phyloP scores from a whole-genome alignment of 2,888 invertebrate genomes.

The Craniophora ligustri region DNA sequence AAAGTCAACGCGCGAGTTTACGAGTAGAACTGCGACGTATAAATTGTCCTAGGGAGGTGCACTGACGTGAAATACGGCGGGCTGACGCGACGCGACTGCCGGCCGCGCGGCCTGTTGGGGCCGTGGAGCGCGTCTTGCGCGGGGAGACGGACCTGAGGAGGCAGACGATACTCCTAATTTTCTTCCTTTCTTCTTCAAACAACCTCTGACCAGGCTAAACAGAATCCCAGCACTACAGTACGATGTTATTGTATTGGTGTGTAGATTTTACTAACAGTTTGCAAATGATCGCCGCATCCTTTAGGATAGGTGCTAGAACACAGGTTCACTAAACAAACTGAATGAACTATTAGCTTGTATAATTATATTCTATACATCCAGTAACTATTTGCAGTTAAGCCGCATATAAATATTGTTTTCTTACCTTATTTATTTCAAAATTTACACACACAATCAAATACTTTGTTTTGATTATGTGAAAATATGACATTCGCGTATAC shows the following conservation, averaged over 20 bases:
- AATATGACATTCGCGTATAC: background rate
- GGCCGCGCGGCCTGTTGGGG: slow-evolving; percentile 1
- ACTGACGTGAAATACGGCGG: slow-evolving; percentile 8
- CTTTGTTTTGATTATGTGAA: background rate
- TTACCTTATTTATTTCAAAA: background rate
- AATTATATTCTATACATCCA: too few relatives aligned
- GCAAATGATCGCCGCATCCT: background rate
- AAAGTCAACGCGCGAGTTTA: slow-evolving; percentile 39
- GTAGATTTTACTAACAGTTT: background rate
- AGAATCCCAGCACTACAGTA: background rate
- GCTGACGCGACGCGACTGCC: slow-evolving; percentile 44
- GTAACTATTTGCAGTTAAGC: too few relatives aligned
- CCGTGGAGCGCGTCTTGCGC: slow-evolving; percentile 12
- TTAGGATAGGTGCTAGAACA: too few relatives aligned
- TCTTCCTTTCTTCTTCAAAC: background rate
- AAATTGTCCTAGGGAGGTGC: slow-evolving; percentile 7
- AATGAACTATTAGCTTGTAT: too few relatives aligned
- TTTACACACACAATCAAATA: background rate
- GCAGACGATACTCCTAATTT: slow-evolving; percentile 1
- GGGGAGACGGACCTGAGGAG: slow-evolving; percentile 7
- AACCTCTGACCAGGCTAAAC: background rate
- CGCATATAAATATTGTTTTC: too few relatives aligned
- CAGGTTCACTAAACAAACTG: too few relatives aligned
- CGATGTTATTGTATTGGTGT: background rate
- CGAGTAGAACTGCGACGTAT: slow-evolving; percentile 12